These are phyloP conservation scores for Xylophagus ater DNA, from an alignment of 2,888 invertebrate genomes.

Conservation along the genomic window DNA sequence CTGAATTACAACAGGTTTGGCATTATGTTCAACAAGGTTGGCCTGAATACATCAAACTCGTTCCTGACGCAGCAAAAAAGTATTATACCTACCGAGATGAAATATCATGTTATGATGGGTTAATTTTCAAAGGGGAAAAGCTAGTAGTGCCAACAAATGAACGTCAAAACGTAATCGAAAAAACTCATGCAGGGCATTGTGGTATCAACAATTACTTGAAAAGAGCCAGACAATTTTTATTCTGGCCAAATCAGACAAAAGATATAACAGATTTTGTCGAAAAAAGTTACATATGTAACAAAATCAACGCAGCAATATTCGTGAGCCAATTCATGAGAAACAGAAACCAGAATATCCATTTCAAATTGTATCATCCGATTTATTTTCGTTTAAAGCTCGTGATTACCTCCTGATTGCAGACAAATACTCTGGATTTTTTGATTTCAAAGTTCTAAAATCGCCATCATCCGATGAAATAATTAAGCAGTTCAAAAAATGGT, in stretches of 20 bases:
- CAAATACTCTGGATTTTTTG: constrained; percentile 10
- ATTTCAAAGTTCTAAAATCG: constrained; percentile 8
- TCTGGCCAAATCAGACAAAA: not conserved
- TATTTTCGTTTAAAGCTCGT: constrained; percentile 4
- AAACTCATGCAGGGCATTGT: constrained; percentile 2
- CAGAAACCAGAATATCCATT: constrained; percentile 6
- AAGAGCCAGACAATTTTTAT: not conserved
- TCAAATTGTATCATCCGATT: constrained; percentile 3
- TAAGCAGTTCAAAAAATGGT: constrained; percentile 8
- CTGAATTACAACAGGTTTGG: not conserved
- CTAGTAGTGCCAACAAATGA: not conserved
- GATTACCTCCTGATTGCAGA: constrained; percentile 10
- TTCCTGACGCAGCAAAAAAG: not conserved
- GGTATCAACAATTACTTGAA: constrained; percentile 2
- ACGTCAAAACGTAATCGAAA: not conserved
- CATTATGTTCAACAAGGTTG: not conserved
- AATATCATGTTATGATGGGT: not conserved
- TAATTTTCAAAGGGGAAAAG: constrained; percentile 3
- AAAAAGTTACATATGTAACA: not conserved
- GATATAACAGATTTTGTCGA: constrained; percentile 3
- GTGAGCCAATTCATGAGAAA: not conserved
- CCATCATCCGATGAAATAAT: constrained; percentile 5
- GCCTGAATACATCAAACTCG: not conserved
- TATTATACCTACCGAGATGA: constrained; percentile 1
- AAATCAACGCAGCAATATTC: not conserved